These are phyloP conservation scores for Aegithalos caudatus DNA, from an alignment of 2,113 vertebrate genomes.

Conservation along the genomic window DNA sequence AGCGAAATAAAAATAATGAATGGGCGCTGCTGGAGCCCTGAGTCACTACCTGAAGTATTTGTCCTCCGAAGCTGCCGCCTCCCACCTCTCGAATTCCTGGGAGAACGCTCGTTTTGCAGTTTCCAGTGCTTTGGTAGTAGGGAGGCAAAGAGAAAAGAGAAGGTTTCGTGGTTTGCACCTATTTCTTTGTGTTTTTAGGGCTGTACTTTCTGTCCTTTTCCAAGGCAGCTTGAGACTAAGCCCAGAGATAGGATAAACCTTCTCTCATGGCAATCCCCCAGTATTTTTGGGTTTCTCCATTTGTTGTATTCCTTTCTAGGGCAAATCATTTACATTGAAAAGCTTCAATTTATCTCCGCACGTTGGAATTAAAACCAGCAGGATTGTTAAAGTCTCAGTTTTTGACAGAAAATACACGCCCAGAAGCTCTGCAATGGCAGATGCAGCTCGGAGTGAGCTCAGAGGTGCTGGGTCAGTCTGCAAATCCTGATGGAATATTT, in stretches of 20 bases:
- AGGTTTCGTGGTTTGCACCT: background rate
- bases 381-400: background rate
- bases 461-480: background rate
- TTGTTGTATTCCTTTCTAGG: background rate
- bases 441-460: background rate
- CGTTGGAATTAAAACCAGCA: background rate
- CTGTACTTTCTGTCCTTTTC: background rate
- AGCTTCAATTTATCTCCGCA: background rate
- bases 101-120: background rate
- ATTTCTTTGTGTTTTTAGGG: background rate
- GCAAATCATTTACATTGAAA: background rate
- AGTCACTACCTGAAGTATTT: slow-evolving; percentile 33
- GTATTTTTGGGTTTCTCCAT: background rate
- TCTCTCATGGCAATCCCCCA: background rate
- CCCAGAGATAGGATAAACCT: background rate
- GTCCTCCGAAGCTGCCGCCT: background rate
- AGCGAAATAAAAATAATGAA: slow-evolving; percentile 59
- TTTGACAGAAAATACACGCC: background rate
- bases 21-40: background rate
- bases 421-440: background rate
- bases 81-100: background rate
- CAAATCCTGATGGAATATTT: background rate
- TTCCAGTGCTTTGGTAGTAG: background rate
- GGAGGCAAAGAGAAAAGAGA: background rate
- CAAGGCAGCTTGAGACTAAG: background rate